phyloP scores from a whole-genome alignment of 2,888 invertebrate genomes.

The Tenthredo distinguenda region DNA sequence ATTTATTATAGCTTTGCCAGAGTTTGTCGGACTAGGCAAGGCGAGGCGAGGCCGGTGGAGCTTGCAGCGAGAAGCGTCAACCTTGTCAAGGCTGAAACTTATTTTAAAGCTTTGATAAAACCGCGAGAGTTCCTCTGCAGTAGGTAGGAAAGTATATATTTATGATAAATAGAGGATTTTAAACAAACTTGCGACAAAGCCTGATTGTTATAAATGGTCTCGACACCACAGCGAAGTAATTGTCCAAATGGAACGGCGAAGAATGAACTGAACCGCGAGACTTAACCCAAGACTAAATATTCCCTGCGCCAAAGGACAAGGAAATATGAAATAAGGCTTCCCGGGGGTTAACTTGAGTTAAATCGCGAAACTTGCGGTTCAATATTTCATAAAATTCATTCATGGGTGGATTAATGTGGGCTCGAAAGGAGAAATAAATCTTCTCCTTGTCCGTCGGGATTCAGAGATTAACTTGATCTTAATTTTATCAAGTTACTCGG shows the following conservation, averaged over 20 bases:
- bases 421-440: background rate
- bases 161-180: constrained; percentile 52
- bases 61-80: constrained; percentile 7
- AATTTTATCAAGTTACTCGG: constrained; percentile 12
- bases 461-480: constrained; percentile 22
- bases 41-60: background rate
- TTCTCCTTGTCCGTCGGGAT: background rate
- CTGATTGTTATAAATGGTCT: constrained; percentile 50
- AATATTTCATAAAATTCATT: constrained; percentile 47
- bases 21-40: constrained; percentile 2
- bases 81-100: constrained; percentile 27
- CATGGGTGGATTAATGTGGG: constrained; percentile 13
- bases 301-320: constrained; percentile 15
- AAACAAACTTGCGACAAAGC: constrained; percentile 52
- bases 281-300: constrained; percentile 25
- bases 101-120: constrained; percentile 43
- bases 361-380: constrained; percentile 45
- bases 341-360: constrained; percentile 49
- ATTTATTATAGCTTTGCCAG: constrained; percentile 24
- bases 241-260: constrained; percentile 23
- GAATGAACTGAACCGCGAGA: background rate
- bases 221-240: constrained; percentile 31
- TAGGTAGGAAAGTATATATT: constrained; percentile 35
- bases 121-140: constrained; percentile 21
- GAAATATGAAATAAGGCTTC: constrained; percentile 52